Conservation (phyloP, 2,113 vertebrate species). For the Oncorhynchus mykiss region DNA sequence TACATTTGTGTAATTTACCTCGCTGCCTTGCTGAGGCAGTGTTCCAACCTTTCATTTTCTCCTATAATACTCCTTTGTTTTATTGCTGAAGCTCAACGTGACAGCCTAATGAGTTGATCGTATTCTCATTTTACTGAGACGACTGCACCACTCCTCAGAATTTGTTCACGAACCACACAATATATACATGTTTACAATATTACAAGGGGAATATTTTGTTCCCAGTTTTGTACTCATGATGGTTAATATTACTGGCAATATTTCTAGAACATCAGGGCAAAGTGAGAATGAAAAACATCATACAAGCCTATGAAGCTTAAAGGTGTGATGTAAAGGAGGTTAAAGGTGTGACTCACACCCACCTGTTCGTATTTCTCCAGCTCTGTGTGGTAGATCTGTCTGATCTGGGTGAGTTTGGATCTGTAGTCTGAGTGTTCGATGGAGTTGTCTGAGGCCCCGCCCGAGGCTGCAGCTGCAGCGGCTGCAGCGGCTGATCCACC, state of each 20-base stretch:
- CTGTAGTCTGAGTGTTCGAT: slow-evolving; percentile 99
- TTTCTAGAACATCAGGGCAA: background rate
- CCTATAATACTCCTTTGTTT: slow-evolving; percentile 57
- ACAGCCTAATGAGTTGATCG: slow-evolving; percentile 57
- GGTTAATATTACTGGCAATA: background rate
- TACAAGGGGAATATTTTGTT: background rate
- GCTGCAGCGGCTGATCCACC: slow-evolving; percentile 92
- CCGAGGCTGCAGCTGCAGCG: slow-evolving; percentile 92
- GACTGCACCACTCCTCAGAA: slow-evolving; percentile 38
- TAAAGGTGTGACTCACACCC: slow-evolving; percentile 5
- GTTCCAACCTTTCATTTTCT: slow-evolving; percentile 63
- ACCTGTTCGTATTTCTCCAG: slow-evolving; percentile 99
- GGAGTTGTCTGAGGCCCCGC: slow-evolving; percentile 95
- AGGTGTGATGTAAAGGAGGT: background rate
- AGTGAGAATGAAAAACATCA: background rate
- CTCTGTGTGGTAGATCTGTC: slow-evolving; percentile 99
- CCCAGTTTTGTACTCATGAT: background rate
- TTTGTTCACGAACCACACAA: slow-evolving; percentile 31
- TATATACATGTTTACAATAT: background rate
- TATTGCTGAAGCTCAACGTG: slow-evolving; percentile 55
- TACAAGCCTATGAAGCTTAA: no score
- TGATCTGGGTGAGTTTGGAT: slow-evolving; percentile 99
- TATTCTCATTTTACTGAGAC: slow-evolving; percentile 51
- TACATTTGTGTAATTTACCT: slow-evolving; percentile 91
- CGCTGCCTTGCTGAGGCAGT: slow-evolving; percentile 70